Evolutionary conservation across 2,797 vertebrate species (phyloP).

Genomic region (Xiphophorus birchmanni): DNA sequence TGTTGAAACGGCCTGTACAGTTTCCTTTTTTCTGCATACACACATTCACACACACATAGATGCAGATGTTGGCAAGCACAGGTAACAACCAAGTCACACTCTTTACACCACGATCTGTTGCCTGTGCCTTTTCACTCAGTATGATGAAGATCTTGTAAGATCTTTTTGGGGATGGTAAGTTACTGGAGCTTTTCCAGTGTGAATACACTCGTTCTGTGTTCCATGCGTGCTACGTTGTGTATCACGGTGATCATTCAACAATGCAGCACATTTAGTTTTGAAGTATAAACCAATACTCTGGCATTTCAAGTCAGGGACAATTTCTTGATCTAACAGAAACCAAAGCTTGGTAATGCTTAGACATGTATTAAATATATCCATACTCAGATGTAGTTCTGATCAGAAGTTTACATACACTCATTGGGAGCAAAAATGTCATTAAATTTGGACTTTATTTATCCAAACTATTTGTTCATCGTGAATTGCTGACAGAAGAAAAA

Average conservation of each 20-base stretch:
- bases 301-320: slow-evolving; percentile 76
- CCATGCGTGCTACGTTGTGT: slow-evolving; percentile 80
- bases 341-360: not conserved
- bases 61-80: slow-evolving; percentile 31
- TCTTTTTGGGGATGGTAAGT: slow-evolving; percentile 80
- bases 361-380: not conserved
- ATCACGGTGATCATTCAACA: slow-evolving; percentile 76
- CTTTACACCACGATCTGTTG: slow-evolving; percentile 39
- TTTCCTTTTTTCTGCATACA: slow-evolving; percentile 62
- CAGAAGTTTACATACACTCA: slow-evolving; percentile 1
- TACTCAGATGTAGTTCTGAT: not conserved
- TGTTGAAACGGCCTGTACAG: slow-evolving; percentile 71
- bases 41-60: slow-evolving; percentile 40
- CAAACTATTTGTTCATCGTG: not conserved
- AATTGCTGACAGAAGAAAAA: not conserved
- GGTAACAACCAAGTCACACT: slow-evolving; percentile 39
- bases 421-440: not conserved
- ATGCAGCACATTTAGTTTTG: slow-evolving; percentile 59
- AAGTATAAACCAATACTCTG: slow-evolving; percentile 59
- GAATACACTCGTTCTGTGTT: slow-evolving; percentile 77
- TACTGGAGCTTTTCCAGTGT: slow-evolving; percentile 64
- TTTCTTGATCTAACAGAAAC: slow-evolving; percentile 14
- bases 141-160: slow-evolving; percentile 67
- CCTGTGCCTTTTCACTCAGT: slow-evolving; percentile 49
- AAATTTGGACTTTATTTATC: not conserved